Conservation (phyloP, 1,140 invertebrate genomes). For the Drosophila tsacasi region DNA sequence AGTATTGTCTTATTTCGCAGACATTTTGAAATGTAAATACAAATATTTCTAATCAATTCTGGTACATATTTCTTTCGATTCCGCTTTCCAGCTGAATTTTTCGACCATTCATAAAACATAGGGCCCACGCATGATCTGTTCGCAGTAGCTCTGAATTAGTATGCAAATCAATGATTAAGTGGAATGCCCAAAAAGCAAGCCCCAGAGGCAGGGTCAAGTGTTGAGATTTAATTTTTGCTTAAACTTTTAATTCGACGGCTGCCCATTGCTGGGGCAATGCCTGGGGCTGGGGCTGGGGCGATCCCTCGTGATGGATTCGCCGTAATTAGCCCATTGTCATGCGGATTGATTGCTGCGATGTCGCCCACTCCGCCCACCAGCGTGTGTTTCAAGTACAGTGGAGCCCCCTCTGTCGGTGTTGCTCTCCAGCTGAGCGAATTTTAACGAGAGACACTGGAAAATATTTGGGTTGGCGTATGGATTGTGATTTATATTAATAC, state of each 20-base stretch:
- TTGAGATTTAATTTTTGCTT: conserved; percentile 24
- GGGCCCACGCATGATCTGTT: conserved; percentile 13
- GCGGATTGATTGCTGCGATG: conserved; percentile 34
- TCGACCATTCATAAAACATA: conserved; percentile 1
- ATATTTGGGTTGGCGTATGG: background rate
- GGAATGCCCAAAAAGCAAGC: background rate
- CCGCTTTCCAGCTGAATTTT: background rate
- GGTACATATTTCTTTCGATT: background rate
- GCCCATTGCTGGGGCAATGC: background rate
- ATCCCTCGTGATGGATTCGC: conserved; percentile 39
- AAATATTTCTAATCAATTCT: background rate
- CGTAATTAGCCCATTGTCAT: conserved; percentile 48
- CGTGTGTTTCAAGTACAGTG: conserved; percentile 30
- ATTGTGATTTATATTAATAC: background rate
- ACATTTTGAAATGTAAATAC: background rate
- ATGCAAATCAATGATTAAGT: conserved; percentile 23
- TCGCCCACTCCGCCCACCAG: conserved; percentile 37
- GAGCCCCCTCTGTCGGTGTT: background rate
- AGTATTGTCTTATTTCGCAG: background rate
- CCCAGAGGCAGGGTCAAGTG: conserved; percentile 25
- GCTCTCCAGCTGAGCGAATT: conserved; percentile 2
- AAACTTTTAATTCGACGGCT: conserved; percentile 19
- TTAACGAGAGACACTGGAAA: conserved; percentile 3
- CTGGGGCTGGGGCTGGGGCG: background rate
- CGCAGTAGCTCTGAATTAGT: conserved; percentile 25